Percentiles rank a stretch among this genome's conserved stretches.
phyloP scores from a whole-genome alignment of 2,113 vertebrate species.

The Tragulus kanchil region DNA sequence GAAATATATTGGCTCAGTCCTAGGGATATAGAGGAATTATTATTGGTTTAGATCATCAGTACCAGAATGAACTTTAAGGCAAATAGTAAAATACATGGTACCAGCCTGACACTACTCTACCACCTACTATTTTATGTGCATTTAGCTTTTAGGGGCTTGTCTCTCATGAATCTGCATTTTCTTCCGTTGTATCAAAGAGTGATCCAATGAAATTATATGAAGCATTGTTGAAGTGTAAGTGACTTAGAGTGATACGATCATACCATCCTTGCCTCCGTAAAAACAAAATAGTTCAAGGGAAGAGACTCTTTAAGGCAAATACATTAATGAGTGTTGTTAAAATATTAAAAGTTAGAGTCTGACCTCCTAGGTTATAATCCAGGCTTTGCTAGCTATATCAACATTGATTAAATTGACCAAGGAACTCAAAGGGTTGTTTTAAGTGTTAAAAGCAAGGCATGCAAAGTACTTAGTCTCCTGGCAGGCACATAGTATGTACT shows the following conservation, averaged over 20 bases:
- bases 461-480: background rate
- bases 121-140: background rate
- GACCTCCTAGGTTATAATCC: background rate
- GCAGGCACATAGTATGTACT: too few species aligned
- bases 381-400: background rate
- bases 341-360: background rate
- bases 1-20: background rate
- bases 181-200: rapidly evolving
- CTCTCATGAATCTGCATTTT: background rate
- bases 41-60: background rate
- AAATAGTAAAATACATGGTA: too few species aligned
- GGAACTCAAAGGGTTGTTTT: background rate
- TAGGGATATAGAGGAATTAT: background rate
- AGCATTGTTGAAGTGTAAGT: background rate
- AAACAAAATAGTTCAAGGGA: background rate
- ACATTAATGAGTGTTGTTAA: background rate
- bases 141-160: background rate
- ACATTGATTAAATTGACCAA: background rate
- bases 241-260: background rate
- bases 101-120: background rate
- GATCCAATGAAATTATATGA: background rate
- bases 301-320: background rate
- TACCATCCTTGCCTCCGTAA: background rate
- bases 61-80: background rate
- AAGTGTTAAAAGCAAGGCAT: background rate